Base-by-base conservation (phyloP, 2,113 vertebrate species). In the Panthera leo region DNA sequence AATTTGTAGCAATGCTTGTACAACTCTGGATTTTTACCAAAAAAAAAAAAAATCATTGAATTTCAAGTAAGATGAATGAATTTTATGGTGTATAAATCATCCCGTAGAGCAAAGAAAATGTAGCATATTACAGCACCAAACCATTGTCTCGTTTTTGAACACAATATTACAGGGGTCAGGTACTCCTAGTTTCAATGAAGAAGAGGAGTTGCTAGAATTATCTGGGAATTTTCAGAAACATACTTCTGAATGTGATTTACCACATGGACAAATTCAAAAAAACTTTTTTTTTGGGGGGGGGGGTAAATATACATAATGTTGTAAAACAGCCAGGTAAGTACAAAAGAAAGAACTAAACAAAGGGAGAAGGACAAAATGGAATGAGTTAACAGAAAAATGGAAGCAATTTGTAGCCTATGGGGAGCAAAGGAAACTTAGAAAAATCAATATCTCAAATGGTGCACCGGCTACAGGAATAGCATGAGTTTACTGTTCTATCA, bases 331-430 rank as follows among this genome's bases (percentile, higher is more conserved):
- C 68, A 85, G 21, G 18, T 85, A 91, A 96, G 89, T 48, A 48
- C 10, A 85, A 70, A 79, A 85, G 27, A 83, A 88, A 36, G 19
- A 85, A 45, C 61, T 45, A 67, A 91, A 61, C 36, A 84, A 92
- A 89, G 10, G 31, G 6, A 83, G 73, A 48, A 78, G 45, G 34
- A 53, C 25, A 34, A 70, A 93, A 88, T 75, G 6, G 27, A 94
- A 45, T 83, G 19, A n/a, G 36, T 61, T 79, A 71, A 51, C 23
- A 70, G 29, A 92, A 80, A 97, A 85, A 91, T 42, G 42, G 25
- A 82, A 94, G 73, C 36, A 67, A 97, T 92, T 78, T 85, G 1
- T 51, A 83, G 42, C 68, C 93, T 96, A 55, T 51, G 34, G 75
- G 78, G 75, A 87, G 23, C 7, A 65, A 85, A 42, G 23, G 25